These are phyloP conservation scores for Fistularia commersonii DNA, from an alignment of 2,797 vertebrate species.

Conservation along the genomic window DNA sequence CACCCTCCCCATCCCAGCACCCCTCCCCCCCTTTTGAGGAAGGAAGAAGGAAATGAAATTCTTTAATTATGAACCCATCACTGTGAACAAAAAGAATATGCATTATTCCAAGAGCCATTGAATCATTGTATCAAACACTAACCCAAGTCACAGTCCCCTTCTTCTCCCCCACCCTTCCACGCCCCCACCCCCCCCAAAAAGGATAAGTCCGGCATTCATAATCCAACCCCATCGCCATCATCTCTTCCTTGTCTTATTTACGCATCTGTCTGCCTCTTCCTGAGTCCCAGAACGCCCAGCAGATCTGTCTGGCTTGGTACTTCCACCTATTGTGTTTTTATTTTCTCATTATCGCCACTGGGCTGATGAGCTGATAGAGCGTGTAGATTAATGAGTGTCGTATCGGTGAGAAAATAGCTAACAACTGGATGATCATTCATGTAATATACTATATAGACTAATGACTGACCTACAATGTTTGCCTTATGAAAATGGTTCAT, in stretches of 20 bases:
- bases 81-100: slow-evolving; percentile 90
- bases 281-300: slow-evolving; percentile 53
- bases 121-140: slow-evolving; percentile 62
- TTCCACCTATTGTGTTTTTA: slow-evolving; percentile 28
- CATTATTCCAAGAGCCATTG: slow-evolving; percentile 91
- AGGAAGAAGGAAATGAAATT: slow-evolving; percentile 69
- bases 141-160: slow-evolving; percentile 10
- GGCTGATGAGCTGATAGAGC: slow-evolving; percentile 54
- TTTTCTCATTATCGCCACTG: slow-evolving; percentile 48
- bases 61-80: slow-evolving; percentile 91
- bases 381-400: slow-evolving; percentile 64
- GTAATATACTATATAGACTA: slow-evolving; percentile 62
- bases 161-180: not conserved
- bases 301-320: slow-evolving; percentile 59
- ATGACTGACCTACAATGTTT: slow-evolving; percentile 66
- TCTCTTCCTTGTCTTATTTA: slow-evolving; percentile 15
- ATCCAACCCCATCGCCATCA: slow-evolving; percentile 25
- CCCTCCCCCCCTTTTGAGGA: slow-evolving; percentile 28
- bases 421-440: slow-evolving; percentile 58
- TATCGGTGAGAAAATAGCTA: slow-evolving; percentile 38
- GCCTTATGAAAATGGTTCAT: slow-evolving; percentile 69
- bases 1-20: slow-evolving; percentile 5
- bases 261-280: slow-evolving; percentile 15
- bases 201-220: slow-evolving; percentile 30
- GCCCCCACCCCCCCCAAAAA: not conserved